Conservation (phyloP, 2,888 invertebrate genomes). For the Torymus texanus region DNA sequence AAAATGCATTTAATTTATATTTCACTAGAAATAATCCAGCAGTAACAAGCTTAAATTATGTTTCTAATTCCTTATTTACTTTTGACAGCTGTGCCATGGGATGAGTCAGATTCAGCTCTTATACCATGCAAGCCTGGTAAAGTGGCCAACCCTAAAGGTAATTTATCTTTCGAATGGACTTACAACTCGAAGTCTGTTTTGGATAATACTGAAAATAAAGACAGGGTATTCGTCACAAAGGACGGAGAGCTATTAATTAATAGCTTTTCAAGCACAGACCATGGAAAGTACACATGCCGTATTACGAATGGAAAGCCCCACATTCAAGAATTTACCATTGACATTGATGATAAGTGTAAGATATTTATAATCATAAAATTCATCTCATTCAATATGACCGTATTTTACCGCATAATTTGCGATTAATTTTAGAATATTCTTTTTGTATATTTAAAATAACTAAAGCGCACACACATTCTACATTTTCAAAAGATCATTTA, state of each 20-base stretch:
- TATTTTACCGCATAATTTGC: no score
- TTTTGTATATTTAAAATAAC: no score
- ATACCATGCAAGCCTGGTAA: slow-evolving; percentile 22
- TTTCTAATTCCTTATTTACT: neutral
- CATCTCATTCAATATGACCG: neutral
- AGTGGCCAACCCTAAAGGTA: neutral
- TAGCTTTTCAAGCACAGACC: slow-evolving; percentile 22
- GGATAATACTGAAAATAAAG: slow-evolving; percentile 3
- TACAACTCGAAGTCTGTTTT: neutral
- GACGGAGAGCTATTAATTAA: slow-evolving; percentile 41
- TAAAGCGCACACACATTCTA: no score
- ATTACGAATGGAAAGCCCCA: neutral
- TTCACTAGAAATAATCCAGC: neutral
- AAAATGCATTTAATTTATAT: neutral
- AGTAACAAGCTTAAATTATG: neutral
- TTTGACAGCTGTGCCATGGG: neutral
- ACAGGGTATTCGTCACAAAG: slow-evolving; percentile 1
- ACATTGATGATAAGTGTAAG: slow-evolving; percentile 33
- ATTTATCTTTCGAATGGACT: slow-evolving; percentile 28
- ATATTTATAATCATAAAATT: no score
- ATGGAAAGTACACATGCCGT: slow-evolving; percentile 37
- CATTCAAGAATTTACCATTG: neutral
- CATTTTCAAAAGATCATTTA: no score
- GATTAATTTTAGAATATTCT: no score
- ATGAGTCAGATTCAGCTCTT: neutral